A percentile compares a stretch with the other conserved stretches of the same genome.
Conservation (phyloP, 2,888 invertebrate species). For the Lacanobia oleracea region DNA sequence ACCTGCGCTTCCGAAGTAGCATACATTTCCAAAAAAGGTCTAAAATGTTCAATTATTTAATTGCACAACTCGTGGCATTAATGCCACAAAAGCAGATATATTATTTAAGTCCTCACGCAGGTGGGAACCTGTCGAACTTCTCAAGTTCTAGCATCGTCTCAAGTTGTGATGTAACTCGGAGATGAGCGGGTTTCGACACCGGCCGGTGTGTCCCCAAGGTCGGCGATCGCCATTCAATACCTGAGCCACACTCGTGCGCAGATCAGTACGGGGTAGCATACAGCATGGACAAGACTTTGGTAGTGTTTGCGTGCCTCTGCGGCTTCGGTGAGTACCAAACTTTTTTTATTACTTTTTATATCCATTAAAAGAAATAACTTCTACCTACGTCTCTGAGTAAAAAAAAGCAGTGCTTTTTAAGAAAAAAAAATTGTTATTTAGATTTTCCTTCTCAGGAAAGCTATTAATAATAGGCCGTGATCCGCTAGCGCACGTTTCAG, state of each 20-base stretch:
- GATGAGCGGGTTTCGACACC: constrained; percentile 81
- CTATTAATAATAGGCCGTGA: neutral
- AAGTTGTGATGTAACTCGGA: constrained; percentile 74
- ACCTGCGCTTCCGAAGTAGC: neutral
- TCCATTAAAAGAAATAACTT: neutral
- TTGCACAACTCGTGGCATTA: neutral
- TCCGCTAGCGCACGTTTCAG: constrained; percentile 21
- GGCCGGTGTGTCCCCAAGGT: constrained; percentile 83
- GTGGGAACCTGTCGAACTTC: constrained; percentile 15
- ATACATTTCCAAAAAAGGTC: neutral
- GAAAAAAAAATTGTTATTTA: neutral
- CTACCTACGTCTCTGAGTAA: neutral
- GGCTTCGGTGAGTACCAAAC: constrained; percentile 80
- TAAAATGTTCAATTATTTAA: neutral
- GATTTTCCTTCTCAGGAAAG: neutral
- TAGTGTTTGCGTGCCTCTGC: constrained; percentile 81
- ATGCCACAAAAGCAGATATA: neutral
- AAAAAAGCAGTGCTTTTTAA: neutral
- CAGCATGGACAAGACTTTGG: constrained; percentile 81
- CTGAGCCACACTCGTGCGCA: constrained; percentile 77
- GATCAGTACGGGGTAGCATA: constrained; percentile 73
- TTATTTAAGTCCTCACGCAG: neutral
- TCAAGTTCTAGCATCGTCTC: constrained; percentile 40
- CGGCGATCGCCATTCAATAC: constrained; percentile 77
- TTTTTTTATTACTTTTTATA: neutral